Base-by-base conservation (phyloP, 2,113 vertebrate genomes). In the Eleginops maclovinus region DNA sequence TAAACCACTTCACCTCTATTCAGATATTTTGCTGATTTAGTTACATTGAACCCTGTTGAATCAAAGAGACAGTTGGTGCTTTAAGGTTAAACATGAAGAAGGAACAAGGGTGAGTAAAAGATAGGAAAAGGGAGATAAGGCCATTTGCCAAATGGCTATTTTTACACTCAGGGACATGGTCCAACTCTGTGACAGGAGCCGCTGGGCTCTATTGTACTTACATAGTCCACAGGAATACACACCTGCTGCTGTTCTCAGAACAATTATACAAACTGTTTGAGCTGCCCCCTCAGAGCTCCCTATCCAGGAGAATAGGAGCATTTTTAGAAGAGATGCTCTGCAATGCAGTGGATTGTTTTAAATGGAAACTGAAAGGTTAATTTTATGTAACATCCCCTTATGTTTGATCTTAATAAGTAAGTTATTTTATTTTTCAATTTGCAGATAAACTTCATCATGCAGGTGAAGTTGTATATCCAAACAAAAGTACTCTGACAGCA, bases 201-300 rank as follows among this genome's bases (percentile, higher is more conserved):
- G 60, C 77, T 69, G 75, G 58, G 63, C 77, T 88, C 85, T 63
- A 86, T 86, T 89, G 87, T 89, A 75, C 58, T 50, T 67, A 68
- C 1, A 6, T 16, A 58, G 62, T 76, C 47, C 21, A 40, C 77
- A 87, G 72, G 70, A 87, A 83, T 78, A 88, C 87, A 91, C 90
- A 93, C 89, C 89, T 92, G 92, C 75, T 46, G 31, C 82, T 66
- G 77, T 88, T 91, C 84, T 85, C 87, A 90, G 88, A 90, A 60
- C 84, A 82, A 91, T 87, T 80, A 82, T 79, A 88, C 55, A 87
- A 83, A 83, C 14, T 24, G 61, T 63, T 53, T 31, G 61, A 84
- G 62, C 77, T 40, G 36, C 21, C 44, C 1, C 62, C 55, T 64
- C 9, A 64, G 13, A 54, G 22, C 49, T 58, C 41, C 36, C 4